Evolutionary conservation across 1,140 invertebrate genomes (phyloP).

Genomic region (Meloidogyne hapla): DNA sequence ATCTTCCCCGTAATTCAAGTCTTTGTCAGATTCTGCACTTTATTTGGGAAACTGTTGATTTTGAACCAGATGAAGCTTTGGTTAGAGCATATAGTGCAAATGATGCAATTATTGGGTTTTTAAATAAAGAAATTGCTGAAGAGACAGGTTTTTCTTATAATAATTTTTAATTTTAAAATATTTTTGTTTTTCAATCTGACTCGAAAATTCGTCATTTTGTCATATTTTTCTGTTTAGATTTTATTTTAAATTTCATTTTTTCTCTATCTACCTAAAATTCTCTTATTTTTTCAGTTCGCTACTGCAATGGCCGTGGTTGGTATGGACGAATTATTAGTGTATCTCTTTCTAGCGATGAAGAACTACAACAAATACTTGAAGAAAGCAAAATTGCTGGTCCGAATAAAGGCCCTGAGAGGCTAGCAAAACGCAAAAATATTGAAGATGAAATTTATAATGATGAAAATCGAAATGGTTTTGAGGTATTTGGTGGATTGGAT

Average conservation of each 20-base stretch:
- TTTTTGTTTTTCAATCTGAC: too few relatives aligned
- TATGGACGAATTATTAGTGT: slow-evolving; percentile 9
- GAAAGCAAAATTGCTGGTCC: not conserved
- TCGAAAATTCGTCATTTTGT: too few relatives aligned
- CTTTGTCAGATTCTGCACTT: slow-evolving; percentile 13
- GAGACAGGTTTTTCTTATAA: not conserved
- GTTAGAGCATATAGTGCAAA: slow-evolving; percentile 21
- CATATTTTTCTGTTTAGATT: not conserved
- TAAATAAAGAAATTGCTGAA: slow-evolving; percentile 5
- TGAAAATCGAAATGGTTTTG: not conserved
- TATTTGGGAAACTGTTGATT: slow-evolving; percentile 13
- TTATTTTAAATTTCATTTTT: too few relatives aligned
- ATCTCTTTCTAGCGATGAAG: not conserved
- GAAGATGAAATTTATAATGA: not conserved
- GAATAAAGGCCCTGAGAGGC: not conserved
- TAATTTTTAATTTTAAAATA: not conserved
- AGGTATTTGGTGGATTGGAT: not conserved
- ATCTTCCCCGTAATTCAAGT: slow-evolving; percentile 12
- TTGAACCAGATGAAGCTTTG: slow-evolving; percentile 20
- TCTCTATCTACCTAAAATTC: too few relatives aligned
- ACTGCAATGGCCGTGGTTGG: slow-evolving; percentile 1
- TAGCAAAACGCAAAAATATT: slow-evolving; percentile 6
- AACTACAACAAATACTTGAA: not conserved
- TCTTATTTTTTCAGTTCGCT: slow-evolving; percentile 7
- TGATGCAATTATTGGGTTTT: slow-evolving; percentile 9